A percentile compares a stretch with the other conserved stretches of the same genome.
phyloP scores from a whole-genome alignment of 2,888 invertebrate genomes.

The Syrista parreyssii region DNA sequence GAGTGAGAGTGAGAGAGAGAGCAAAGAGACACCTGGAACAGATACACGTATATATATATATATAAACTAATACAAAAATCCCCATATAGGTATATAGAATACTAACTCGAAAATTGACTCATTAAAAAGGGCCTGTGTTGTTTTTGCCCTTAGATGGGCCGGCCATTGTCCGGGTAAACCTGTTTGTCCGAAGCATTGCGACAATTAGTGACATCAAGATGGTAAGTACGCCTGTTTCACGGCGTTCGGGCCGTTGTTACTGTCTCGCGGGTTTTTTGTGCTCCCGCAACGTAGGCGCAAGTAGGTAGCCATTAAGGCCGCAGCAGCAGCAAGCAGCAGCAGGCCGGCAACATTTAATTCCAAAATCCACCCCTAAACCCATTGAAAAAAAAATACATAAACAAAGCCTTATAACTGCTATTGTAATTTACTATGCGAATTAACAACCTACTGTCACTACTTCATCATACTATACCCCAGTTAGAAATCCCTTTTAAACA shows the following conservation, averaged over 20 bases:
- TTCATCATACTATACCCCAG: too few relatives aligned
- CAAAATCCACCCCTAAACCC: too few relatives aligned
- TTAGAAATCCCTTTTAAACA: neutral
- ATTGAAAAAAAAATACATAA: too few relatives aligned
- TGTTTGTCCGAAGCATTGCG: slow-evolving; percentile 97
- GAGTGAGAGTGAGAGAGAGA: neutral
- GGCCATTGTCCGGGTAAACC: slow-evolving; percentile 96
- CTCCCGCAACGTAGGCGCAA: slow-evolving; percentile 53
- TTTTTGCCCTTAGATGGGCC: slow-evolving; percentile 84
- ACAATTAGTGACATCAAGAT: slow-evolving; percentile 99
- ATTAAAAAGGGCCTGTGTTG: slow-evolving; percentile 60
- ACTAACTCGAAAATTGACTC: slow-evolving; percentile 35
- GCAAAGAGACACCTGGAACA: neutral
- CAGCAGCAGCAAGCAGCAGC: slow-evolving; percentile 19
- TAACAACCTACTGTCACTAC: too few relatives aligned
- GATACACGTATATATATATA: neutral
- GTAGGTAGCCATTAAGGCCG: slow-evolving; percentile 43
- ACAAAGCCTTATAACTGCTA: slow-evolving; percentile 19
- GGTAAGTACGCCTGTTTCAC: slow-evolving; percentile 79
- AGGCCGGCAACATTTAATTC: slow-evolving; percentile 5
- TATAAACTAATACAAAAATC: slow-evolving; percentile 13
- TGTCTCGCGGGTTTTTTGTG: slow-evolving; percentile 25
- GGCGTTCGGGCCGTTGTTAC: slow-evolving; percentile 25
- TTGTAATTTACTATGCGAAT: too few relatives aligned
- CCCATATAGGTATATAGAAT: slow-evolving; percentile 22